phyloP scores from a whole-genome alignment of 2,113 vertebrate genomes.

The Chaetodon auriga region DNA sequence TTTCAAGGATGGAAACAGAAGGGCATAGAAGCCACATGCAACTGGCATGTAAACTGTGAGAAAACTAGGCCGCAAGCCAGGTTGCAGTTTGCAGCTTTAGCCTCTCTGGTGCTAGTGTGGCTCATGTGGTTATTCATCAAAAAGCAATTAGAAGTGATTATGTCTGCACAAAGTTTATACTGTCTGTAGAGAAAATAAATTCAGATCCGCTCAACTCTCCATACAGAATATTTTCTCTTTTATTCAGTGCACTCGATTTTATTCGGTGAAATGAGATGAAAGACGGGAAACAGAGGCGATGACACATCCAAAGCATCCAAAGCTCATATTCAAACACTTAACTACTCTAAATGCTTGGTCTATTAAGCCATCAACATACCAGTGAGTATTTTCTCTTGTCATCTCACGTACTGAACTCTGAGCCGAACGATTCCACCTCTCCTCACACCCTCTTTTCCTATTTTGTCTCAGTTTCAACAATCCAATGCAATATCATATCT shows the following conservation, averaged over 20 bases:
- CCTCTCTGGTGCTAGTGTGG: not conserved
- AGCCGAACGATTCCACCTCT: not conserved
- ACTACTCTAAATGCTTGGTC: not conserved
- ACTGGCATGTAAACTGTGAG: not conserved
- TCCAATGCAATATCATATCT: constrained; percentile 54
- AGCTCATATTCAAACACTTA: constrained; percentile 13
- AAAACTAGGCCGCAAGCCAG: not conserved
- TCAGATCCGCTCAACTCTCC: not conserved
- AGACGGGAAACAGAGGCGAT: not conserved
- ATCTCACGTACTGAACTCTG: constrained; percentile 23
- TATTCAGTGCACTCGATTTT: not conserved
- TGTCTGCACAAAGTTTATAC: not conserved
- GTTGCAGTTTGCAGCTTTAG: constrained; percentile 39
- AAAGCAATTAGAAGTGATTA: constrained; percentile 24
- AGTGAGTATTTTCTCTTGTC: constrained; percentile 13
- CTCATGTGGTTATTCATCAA: constrained; percentile 50
- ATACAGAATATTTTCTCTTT: not conserved
- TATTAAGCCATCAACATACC: constrained; percentile 1
- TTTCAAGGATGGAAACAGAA: constrained; percentile 19
- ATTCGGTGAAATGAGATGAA: constrained; percentile 22
- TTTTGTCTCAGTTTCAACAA: constrained; percentile 55
- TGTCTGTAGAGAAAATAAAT: constrained; percentile 13
- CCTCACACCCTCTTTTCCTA: constrained; percentile 45
- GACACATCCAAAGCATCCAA: constrained; percentile 8
- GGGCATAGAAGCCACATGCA: constrained; percentile 1